phyloP scores from a whole-genome alignment of 2,113 vertebrate genomes.

The Epinephelus fuscoguttatus region DNA sequence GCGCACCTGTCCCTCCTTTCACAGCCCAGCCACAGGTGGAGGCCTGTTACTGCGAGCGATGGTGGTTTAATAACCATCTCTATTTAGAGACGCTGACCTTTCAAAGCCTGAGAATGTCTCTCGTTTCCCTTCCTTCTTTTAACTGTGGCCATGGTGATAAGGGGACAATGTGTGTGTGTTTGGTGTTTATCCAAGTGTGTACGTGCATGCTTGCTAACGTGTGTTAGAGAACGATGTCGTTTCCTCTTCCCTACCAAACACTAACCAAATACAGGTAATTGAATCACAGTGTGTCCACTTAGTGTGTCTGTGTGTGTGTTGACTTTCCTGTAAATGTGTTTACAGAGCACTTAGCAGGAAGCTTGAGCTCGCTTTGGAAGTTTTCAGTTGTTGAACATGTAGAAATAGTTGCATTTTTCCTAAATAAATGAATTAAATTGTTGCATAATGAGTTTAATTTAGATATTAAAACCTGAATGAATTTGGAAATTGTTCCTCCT shows the following conservation, averaged over 20 bases:
- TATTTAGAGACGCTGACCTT: constrained; percentile 69
- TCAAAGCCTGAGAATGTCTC: constrained; percentile 52
- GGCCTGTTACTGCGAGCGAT: constrained; percentile 34
- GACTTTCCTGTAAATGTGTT: constrained; percentile 66
- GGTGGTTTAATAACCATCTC: constrained; percentile 50
- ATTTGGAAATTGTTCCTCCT: neutral
- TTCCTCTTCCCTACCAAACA: constrained; percentile 52
- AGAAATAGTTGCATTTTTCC: neutral
- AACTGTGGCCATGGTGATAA: constrained; percentile 73
- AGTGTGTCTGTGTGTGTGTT: constrained; percentile 41
- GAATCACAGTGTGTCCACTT: constrained; percentile 50
- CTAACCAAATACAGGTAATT: constrained; percentile 68
- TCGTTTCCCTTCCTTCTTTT: constrained; percentile 61
- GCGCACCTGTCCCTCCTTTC: constrained; percentile 43
- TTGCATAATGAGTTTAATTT: neutral
- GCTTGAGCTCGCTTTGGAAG: neutral
- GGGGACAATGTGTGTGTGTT: constrained; percentile 54
- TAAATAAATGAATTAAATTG: neutral
- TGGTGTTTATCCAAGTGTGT: neutral
- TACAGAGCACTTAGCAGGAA: constrained; percentile 61
- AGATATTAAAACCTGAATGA: neutral
- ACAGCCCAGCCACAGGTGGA: constrained; percentile 43
- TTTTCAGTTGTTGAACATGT: constrained; percentile 1
- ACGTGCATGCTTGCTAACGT: constrained; percentile 18
- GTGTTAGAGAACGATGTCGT: constrained; percentile 30